phyloP scores from a whole-genome alignment of 2,797 vertebrate genomes.

The Anomalospiza imberbis region DNA sequence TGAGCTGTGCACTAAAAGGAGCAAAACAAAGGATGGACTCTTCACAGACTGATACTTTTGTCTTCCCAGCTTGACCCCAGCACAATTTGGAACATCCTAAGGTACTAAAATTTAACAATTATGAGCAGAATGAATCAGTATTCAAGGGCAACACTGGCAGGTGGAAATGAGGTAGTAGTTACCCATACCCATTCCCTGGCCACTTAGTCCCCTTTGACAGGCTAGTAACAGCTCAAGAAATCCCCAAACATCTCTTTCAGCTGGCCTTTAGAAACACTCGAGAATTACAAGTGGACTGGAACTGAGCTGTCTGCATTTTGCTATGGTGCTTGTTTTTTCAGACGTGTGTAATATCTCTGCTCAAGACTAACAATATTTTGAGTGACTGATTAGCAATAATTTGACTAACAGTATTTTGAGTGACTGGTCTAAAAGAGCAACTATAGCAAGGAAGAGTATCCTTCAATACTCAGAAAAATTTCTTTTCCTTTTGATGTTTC shows the following conservation, averaged over 20 bases:
- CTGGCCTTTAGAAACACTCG: background rate
- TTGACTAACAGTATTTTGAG: background rate
- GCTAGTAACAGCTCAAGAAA: background rate
- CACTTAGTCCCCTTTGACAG: background rate
- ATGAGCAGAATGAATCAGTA: background rate
- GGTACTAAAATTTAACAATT: background rate
- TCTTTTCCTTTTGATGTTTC: background rate
- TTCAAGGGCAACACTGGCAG: background rate
- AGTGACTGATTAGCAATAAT: background rate
- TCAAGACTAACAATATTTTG: background rate
- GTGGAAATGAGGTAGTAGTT: background rate
- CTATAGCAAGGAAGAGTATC: background rate
- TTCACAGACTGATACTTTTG: background rate
- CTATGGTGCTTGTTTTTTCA: background rate
- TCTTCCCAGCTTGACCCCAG: background rate
- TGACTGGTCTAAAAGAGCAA: background rate
- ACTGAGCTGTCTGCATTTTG: background rate
- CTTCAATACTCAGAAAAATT: background rate
- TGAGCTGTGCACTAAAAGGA: background rate
- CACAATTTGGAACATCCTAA: background rate
- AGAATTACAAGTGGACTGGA: background rate
- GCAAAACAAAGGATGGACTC: background rate
- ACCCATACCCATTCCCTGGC: background rate
- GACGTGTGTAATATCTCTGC: accelerated
- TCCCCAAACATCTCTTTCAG: background rate